Evolutionary conservation across 2,888 invertebrate genomes (phyloP), one percentile per base, ranked within the genome.

Genomic region (Hirtodrosophila duncani): DNA sequence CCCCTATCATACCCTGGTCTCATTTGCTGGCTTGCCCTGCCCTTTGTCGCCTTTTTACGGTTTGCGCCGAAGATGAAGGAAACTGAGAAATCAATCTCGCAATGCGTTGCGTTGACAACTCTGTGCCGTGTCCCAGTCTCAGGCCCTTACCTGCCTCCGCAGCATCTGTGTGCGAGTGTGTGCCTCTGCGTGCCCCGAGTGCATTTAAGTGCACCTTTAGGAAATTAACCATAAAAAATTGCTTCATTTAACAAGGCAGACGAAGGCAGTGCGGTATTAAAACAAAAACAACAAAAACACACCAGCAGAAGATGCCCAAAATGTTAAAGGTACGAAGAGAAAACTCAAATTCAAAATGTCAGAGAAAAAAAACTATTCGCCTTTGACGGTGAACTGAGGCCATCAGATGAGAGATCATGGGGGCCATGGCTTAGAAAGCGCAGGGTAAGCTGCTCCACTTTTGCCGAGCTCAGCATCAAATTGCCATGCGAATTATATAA

Each of bases 161-260:
- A 18, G 20, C 20, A 41, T 39, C 38, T 52, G 53, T 23, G 39
- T 38, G 53, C 20, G 55, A 53, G 37, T 52, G 53, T 23, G 39
- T 38, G 53, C 53, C 18, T 20, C 43, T 44, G 20, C 44, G 8
- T 43, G 27, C 45, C 38, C 30, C 33, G 26, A 33, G 48, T 58
- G 61, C 58, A 68, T 63, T 70, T 64, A 58, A 57, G 62, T 61
- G 51, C 50, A 60, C 61, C 63, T 61, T 66, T 66, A 65, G 51
- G 46, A 83, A 84, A 83, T 81, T 67, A 71, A 75, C 84, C 81
- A 84, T 84, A 75, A 84, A 84, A 83, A 83, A 83, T 81, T 70
- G 69, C 72, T 78, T 82, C 63, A 84, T 81, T 68, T 74, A 68
- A 57, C 58, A 67, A 66, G 68, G 38, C 36, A 60, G 38, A n/a